A percentile compares a stretch with the other conserved stretches of the same genome.
Conservation (phyloP, 2,888 invertebrate genomes). For the Ryuthela nishihirai region DNA sequence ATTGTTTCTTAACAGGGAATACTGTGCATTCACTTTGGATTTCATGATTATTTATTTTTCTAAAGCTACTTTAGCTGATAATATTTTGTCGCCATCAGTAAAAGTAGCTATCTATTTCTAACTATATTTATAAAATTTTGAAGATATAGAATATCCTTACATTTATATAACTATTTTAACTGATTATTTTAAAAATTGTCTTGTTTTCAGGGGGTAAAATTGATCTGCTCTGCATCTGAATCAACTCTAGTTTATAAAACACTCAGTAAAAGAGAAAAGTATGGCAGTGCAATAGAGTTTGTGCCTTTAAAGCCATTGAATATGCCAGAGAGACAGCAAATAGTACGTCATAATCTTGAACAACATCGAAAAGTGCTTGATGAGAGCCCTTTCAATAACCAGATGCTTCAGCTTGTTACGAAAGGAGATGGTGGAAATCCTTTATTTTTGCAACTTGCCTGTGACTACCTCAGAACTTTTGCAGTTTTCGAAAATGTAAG, state of each 20-base stretch:
- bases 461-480: conserved; percentile 50
- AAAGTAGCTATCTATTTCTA: too few relatives aligned
- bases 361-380: conserved; percentile 50
- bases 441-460: conserved; percentile 51
- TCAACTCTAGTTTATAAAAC: conserved; percentile 45
- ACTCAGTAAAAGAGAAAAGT: conserved; percentile 34
- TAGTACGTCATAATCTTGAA: conserved; percentile 43
- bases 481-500: conserved; percentile 39
- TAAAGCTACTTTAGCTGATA: too few relatives aligned
- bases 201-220: conserved; percentile 23
- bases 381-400: conserved; percentile 52
- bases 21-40: too few relatives aligned
- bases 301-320: conserved; percentile 1
- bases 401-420: conserved; percentile 50
- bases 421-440: conserved; percentile 52
- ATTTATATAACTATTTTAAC: too few relatives aligned
- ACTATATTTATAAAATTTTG: too few relatives aligned
- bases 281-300: neutral
- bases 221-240: conserved; percentile 45
- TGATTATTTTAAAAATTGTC: neutral
- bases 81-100: too few relatives aligned
- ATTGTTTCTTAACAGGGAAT: too few relatives aligned
- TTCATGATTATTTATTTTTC: too few relatives aligned
- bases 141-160: too few relatives aligned
- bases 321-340: conserved; percentile 7